Conservation (phyloP, 2,113 vertebrate genomes). For the Phalacrocorax pelagicus region DNA sequence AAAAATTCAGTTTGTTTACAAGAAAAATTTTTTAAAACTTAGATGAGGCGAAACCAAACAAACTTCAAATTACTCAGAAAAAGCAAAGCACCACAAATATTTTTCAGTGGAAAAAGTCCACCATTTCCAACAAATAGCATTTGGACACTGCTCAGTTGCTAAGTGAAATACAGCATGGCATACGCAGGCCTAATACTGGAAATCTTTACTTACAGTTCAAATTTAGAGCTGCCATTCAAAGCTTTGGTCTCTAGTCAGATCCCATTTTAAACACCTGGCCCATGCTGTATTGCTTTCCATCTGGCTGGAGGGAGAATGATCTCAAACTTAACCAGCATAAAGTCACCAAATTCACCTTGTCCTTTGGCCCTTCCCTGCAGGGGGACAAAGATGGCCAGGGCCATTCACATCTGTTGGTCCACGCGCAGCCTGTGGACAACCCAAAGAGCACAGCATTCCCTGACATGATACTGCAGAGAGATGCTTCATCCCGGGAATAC, state of each 20-base stretch:
- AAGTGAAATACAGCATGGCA: slow-evolving; percentile 25
- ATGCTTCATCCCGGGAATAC: background rate
- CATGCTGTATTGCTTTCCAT: background rate
- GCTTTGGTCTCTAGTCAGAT: background rate
- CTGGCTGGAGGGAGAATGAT: background rate
- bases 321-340: background rate
- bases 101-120: slow-evolving; percentile 39
- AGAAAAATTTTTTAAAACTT: background rate
- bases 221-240: slow-evolving; percentile 19
- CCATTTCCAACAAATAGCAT: slow-evolving; percentile 27
- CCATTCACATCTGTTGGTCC: accelerated
- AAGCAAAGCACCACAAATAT: slow-evolving; percentile 37
- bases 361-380: background rate
- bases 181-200: background rate
- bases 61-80: slow-evolving; percentile 15
- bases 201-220: slow-evolving; percentile 27
- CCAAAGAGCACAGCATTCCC: background rate
- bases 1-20: background rate
- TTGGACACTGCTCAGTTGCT: background rate
- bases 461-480: background rate
- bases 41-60: slow-evolving; percentile 26
- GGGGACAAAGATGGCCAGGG: background rate
- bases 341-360: background rate
- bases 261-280: background rate
- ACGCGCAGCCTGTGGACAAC: background rate